A percentile compares a stretch with the other conserved stretches of the same genome.
Evolutionary conservation across 2,113 vertebrate genomes (phyloP).

Genomic region (Chaenocephalus aceratus): DNA sequence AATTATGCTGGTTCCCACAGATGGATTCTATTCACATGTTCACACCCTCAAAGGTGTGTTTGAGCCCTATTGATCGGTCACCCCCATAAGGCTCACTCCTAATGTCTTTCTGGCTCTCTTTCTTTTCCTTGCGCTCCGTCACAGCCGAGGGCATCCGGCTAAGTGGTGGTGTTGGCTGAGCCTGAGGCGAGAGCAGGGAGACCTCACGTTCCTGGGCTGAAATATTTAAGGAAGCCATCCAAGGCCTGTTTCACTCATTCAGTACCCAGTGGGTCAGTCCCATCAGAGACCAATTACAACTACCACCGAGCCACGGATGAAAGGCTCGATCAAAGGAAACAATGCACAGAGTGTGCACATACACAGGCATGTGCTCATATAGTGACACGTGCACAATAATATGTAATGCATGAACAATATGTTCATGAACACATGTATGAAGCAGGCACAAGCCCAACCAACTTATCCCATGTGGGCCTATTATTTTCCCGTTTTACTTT

Average conservation of each 20-base stretch:
- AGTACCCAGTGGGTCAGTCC: slow-evolving; percentile 60
- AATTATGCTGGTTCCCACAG: slow-evolving; percentile 15
- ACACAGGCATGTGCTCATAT: neutral
- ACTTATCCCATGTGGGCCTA: neutral
- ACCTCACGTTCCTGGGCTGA: slow-evolving; percentile 64
- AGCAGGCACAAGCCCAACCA: neutral
- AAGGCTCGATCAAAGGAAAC: slow-evolving; percentile 57
- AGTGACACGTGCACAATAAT: neutral
- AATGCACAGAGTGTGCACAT: slow-evolving; percentile 24
- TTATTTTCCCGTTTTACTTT: neutral
- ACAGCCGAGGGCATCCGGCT: slow-evolving; percentile 42
- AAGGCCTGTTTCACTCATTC: slow-evolving; percentile 62
- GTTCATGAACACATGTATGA: neutral
- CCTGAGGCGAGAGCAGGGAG: slow-evolving; percentile 60
- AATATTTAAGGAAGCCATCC: slow-evolving; percentile 73
- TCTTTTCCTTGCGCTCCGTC: slow-evolving; percentile 31
- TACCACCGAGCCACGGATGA: slow-evolving; percentile 54
- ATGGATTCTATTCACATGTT: slow-evolving; percentile 29
- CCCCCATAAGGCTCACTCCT: slow-evolving; percentile 23
- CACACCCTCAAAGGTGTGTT: slow-evolving; percentile 18
- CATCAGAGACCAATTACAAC: slow-evolving; percentile 77
- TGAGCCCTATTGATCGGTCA: neutral
- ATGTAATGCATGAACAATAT: neutral
- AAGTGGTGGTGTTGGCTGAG: slow-evolving; percentile 58
- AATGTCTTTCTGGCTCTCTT: slow-evolving; percentile 25